Base-by-base conservation (phyloP, 1,140 invertebrate genomes). In the Nasonia giraulti region DNA sequence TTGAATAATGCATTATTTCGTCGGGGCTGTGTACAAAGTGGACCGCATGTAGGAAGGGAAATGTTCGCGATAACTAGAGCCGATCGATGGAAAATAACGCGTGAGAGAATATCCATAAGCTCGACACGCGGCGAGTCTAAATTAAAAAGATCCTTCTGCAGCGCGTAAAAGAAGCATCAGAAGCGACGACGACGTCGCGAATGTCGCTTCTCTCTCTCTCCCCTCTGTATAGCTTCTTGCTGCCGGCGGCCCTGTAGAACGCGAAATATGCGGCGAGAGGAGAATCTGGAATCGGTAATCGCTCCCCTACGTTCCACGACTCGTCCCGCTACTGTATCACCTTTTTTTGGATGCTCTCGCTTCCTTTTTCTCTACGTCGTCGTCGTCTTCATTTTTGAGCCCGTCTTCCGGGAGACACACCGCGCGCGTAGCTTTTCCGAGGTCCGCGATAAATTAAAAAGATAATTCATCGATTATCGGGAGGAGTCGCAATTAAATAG, bases 231-330 rank as follows among this genome's bases (percentile, higher is more conserved):
- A 69, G 44, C 33, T 85, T 85, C 83, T 80, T 80, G 78, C 73
- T 62, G 55, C 17, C 37, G 33, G 85, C 87, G 87, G 87, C 88
- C 87, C 78, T 82, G 86, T 86, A 87, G 89, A 89, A 90, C 87
- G 87, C 88, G 89, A 89, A 90, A 91, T 90, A 91, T 90, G 89
- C 88, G 85, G 87, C 86, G 84, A 89, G 87, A 89, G 88, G 84
- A 88, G 88, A 87, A 87, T 88, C 87, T 87, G 88, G 86, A 87
- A 87, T 82, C 79, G 84, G 37, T 55, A 47, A 75, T 73, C 76
- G 77, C 23, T 55, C 33, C 31, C 80, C 50, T 71, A 31, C 73
- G 47, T 76, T 82, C 68, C 50, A 40, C 44, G 50, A 82, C 78
- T 84, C 82, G 85, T 85, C 76, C 83, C 80, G 80, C 66, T 74